Evolutionary conservation across 2,113 vertebrate genomes (phyloP), one percentile per base, ranked within the genome.

Genomic region (Pipra filicauda): DNA sequence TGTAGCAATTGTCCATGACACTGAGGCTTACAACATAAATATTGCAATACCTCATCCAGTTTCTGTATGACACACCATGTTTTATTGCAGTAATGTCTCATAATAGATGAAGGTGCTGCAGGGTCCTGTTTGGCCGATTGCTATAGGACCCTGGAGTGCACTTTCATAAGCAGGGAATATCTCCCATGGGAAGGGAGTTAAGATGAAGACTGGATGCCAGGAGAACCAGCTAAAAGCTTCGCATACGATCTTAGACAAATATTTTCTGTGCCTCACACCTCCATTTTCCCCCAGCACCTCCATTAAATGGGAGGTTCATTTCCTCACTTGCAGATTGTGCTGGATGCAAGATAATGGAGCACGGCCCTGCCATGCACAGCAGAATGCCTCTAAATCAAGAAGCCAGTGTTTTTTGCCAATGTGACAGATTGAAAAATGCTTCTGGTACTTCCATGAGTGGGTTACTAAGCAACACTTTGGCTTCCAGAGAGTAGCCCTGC

Each of bases 391-490:
- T 96, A 96, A 96, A 96, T 96, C 95, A 96, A 95, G 95, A 90
- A 94, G 92, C 83, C 79, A 84, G 82, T 57, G 88, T 75, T 95
- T 92, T 94, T 94, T 11, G 88, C 92, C 92, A 94, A 95, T 1
- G 52, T 96, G 95, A 96, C 95, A 97, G 95, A 96, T 95, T 97
- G 96, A 96, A 96, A 95, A 96, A 97, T 91, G 93, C 92, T 96
- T 80, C 93, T 96, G 93, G 91, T 96, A 75, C 94, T 96, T 96
- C 93, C 91, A 96, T 88, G 95, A 91, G 94, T 95, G 86, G 88
- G 96, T 96, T 96, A 96, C 93, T 97, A 96, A 94, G 93, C 95
- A 97, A 97, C 93, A 97, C 94, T 96, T 97, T 91, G 93, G 95
- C 96, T 96, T 97, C 93, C 92, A 95, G 93, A 95, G 95, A 96